phyloP scores from a whole-genome alignment of 2,888 invertebrate species.

The Aporophyla nigra region DNA sequence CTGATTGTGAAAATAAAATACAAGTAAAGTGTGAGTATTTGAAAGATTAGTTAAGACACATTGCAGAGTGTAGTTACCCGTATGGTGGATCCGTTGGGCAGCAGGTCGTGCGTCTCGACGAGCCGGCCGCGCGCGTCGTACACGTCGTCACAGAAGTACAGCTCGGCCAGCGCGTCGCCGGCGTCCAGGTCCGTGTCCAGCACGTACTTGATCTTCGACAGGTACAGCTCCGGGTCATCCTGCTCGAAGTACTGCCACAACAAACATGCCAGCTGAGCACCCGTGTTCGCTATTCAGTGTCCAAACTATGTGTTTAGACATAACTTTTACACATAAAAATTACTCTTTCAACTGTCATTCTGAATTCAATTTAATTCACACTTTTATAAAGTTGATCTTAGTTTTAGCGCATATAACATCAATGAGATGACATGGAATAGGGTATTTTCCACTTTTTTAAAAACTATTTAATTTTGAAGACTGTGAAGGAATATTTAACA shows the following conservation, averaged over 20 bases:
- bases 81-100: slow-evolving; percentile 95
- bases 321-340: no score
- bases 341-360: no score
- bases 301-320: neutral
- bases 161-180: slow-evolving; percentile 93
- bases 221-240: slow-evolving; percentile 98
- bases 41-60: no score
- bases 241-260: slow-evolving; percentile 96
- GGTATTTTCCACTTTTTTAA: no score
- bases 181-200: slow-evolving; percentile 97
- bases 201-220: slow-evolving; percentile 98
- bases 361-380: no score
- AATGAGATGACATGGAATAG: no score
- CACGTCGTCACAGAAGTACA: slow-evolving; percentile 97
- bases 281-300: neutral
- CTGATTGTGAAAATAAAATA: no score
- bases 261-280: neutral
- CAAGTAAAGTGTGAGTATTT: no score
- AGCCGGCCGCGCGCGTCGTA: slow-evolving; percentile 95
- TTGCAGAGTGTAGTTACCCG: slow-evolving; percentile 71
- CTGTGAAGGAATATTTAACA: no score
- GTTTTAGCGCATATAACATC: no score
- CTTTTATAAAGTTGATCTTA: no score
- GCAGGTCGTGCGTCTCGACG: slow-evolving; percentile 94
- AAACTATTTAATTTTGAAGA: no score